Evolutionary conservation across 2,888 invertebrate genomes (phyloP), one percentile per base, ranked within the genome.

Genomic region (Eubasilissa splendida): DNA sequence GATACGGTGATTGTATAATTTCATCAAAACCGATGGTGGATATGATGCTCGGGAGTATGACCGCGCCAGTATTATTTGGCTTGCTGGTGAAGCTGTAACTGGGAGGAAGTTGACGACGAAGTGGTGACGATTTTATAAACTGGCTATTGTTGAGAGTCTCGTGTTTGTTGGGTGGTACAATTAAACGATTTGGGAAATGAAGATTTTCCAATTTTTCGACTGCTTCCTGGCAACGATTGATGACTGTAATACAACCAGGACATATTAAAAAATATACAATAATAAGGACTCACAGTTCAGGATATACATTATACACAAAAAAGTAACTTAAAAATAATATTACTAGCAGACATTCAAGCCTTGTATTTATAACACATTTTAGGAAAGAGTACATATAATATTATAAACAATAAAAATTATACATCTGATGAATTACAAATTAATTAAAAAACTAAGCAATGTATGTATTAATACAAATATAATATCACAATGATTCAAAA

Each of bases 221-320:
- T 12, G 80, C 80, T 53, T 66, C 60, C 60, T 77, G 63, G 77
- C 83, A 83, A 63, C 79, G 71, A 56, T 60, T 76, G 73, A 80
- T 83, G 56, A 82, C 83, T 83, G 83, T 58, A 83, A 83, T 79
- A 63, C n/a, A 79, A 71, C 31, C 56, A 56, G 22, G n/a, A 59
- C 31, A 65, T 63, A 65, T 52, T 52, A 42, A 76, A 76, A 65
- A 76, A 63, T 11, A 65, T 65, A 53, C 53, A 63, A 33, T 33
- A 68, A 33, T 8, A 68, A 33, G 12, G 11, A 10, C 58, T 58
- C 7, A 42, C 42, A 42, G 42, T 42, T 42, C 42, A 42, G 0
- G 0, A 7, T 42, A 7, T 7, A 42, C 42, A 42, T 42, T 5
- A 42, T 42, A 42, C 42, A 42, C 22, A 42, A 42, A 42, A 42